Base-by-base conservation (phyloP, 2,888 invertebrate species). In the Parnassius apollo region DNA sequence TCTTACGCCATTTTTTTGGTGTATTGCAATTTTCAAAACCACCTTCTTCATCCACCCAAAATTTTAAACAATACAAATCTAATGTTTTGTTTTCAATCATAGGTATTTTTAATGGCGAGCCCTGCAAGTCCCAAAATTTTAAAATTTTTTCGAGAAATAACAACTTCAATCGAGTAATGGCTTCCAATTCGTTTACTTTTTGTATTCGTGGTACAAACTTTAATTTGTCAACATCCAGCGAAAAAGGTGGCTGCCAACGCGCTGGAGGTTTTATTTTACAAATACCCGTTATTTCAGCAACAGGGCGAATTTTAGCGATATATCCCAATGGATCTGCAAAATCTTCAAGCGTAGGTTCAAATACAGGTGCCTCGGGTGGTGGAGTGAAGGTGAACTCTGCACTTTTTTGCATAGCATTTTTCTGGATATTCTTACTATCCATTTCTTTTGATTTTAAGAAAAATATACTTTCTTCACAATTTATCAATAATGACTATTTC, bases 161-260 rank as follows among this genome's bases (percentile, higher is more conserved):
- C 69, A 95, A 86, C 81, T 95, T 95, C 61, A 95, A 92, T 68
- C 96, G 89, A 54, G 95, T 95, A 73, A 94, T 94, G 67, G 95
- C 96, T 93, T 95, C 91, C 72, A 93, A 83, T 75, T 92, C 92
- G 71, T 92, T 92, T 46, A 92, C 83, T 83, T 92, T 91, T 76
- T 92, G 92, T 76, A 92, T 92, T 71, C 92, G 86, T 74, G 92
- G 92, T 67, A 89, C 88, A 74, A 92, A 92, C 80, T 90, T 91
- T 75, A 92, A 83, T 83, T 91, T 92, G 75, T 95, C 94, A 61
- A 95, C 94, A 86, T 96, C 94, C 71, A 96, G 93, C 53, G 95
- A 95, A 93, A 96, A 96, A 58, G 96, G 95, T 70, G 96, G 96
- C 76, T 95, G 94, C 95, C 96, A 96, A 69, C 94, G 93, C 77